These are phyloP conservation scores for Fopius arisanus DNA, from an alignment of 1,140 invertebrate species.

Conservation along the genomic window DNA sequence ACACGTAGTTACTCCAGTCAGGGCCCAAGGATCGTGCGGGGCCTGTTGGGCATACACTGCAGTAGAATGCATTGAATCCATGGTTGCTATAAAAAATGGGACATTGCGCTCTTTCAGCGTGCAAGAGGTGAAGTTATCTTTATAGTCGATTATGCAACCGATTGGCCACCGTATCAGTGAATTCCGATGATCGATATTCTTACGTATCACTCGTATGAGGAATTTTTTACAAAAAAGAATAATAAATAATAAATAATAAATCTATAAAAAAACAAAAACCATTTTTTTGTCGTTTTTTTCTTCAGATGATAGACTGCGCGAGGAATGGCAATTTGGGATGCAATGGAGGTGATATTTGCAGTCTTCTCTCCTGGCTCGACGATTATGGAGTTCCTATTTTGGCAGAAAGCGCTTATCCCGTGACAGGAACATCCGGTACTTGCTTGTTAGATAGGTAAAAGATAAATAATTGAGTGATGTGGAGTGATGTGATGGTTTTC, in stretches of 20 bases:
- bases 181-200: neutral
- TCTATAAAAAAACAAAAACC: too few relatives aligned
- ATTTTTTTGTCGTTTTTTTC: too few relatives aligned
- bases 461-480: too few relatives aligned
- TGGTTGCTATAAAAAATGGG: constrained; percentile 75
- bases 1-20: constrained; percentile 73
- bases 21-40: constrained; percentile 81
- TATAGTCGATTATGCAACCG: neutral
- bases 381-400: constrained; percentile 68
- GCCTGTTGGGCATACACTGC: constrained; percentile 90
- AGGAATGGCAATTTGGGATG: constrained; percentile 78
- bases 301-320: constrained; percentile 86
- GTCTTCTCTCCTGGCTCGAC: constrained; percentile 77
- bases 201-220: neutral
- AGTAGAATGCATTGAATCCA: constrained; percentile 79
- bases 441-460: constrained; percentile 67
- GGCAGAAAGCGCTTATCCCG: constrained; percentile 73
- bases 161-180: neutral
- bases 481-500: too few relatives aligned
- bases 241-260: too few relatives aligned
- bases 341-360: constrained; percentile 82
- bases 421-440: constrained; percentile 67
- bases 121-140: constrained; percentile 69
- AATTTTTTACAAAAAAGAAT: too few relatives aligned
- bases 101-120: constrained; percentile 74